Evolutionary conservation across 2,888 invertebrate species (phyloP).

Genomic region (Meiosimyza platycephala): DNA sequence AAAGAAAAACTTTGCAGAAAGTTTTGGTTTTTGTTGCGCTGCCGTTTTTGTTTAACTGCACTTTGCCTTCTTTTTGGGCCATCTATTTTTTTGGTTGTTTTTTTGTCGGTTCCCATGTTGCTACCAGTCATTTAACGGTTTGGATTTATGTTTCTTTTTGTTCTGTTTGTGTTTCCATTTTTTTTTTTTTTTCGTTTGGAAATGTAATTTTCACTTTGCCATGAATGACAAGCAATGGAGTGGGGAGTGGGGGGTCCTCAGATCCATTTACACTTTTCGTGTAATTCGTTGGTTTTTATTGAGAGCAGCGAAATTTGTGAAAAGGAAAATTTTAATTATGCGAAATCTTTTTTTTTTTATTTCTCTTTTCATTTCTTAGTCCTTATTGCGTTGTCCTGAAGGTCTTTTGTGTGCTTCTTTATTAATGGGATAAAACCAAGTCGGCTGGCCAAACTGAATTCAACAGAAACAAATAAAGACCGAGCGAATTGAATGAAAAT

Average conservation of each 20-base stretch:
- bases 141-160: constrained; percentile 31
- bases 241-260: constrained; percentile 12
- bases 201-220: constrained; percentile 26
- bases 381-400: not conserved
- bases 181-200: constrained; percentile 18
- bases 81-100: not conserved
- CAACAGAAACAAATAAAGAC: constrained; percentile 2
- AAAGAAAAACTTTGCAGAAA: constrained; percentile 15
- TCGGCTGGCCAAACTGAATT: not conserved
- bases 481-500: constrained; percentile 10
- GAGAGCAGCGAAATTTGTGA: constrained; percentile 10
- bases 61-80: constrained; percentile 17
- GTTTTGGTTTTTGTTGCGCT: constrained; percentile 25
- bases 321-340: constrained; percentile 28
- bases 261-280: not conserved
- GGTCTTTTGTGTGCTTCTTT: constrained; percentile 18
- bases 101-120: not conserved
- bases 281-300: constrained; percentile 25
- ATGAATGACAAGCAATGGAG: constrained; percentile 21
- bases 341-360: constrained; percentile 19
- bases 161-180: constrained; percentile 10
- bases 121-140: constrained; percentile 26
- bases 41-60: constrained; percentile 33
- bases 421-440: constrained; percentile 24
- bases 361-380: not conserved